Base-by-base conservation (phyloP, 2,797 vertebrate genomes). In the Karalla daura region DNA sequence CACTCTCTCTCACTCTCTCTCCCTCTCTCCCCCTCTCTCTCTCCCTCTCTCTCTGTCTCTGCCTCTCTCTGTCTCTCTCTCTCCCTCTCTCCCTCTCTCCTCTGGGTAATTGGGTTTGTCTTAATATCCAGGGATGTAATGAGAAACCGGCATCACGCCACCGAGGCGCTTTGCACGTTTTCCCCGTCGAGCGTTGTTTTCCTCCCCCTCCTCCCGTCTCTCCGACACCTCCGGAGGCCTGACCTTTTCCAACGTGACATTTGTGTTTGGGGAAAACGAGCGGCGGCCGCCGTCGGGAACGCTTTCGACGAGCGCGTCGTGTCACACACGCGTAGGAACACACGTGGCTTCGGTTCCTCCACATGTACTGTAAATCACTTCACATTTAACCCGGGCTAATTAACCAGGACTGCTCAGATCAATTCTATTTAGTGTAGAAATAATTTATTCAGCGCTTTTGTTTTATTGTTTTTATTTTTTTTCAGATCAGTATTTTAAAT, bases 221-320 rank as follows among this genome's bases (percentile, higher is more conserved):
- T 39, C 81, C 54, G 83, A 84, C 85, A 67, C 67, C 74, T 83
- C 63, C 45, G 63, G 65, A 78, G 67, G 66, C 51, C 68, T 72
- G 86, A 90, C 88, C 86, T 92, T 91, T 41, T 89, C n/a, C 55
- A 51, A 36, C 56, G 2, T 55, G 70, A 84, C 80, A 74, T 87
- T 88, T 84, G 84, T 78, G 85, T 83, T 62, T 80, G 49, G 74
- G n/a, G n/a, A n/a, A 79, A 91, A 84, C 64, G 76, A 88, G 78
- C 71, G n/a, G n/a, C 46, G 4, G 51, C 66, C 14, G 59, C 70
- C 72, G 80, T 83, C 68, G 4, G 10, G 3, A 7, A 25, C 2
- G 27, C 76, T 76, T 39, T 2, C 60, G 68, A 77, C 77, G 43
- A 72, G 70, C 24, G 40, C 61, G 67, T 81, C 61, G 81, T 85